These are phyloP conservation scores for Moxostoma hubbsi DNA, from an alignment of 2,797 vertebrate genomes.

Conservation along the genomic window DNA sequence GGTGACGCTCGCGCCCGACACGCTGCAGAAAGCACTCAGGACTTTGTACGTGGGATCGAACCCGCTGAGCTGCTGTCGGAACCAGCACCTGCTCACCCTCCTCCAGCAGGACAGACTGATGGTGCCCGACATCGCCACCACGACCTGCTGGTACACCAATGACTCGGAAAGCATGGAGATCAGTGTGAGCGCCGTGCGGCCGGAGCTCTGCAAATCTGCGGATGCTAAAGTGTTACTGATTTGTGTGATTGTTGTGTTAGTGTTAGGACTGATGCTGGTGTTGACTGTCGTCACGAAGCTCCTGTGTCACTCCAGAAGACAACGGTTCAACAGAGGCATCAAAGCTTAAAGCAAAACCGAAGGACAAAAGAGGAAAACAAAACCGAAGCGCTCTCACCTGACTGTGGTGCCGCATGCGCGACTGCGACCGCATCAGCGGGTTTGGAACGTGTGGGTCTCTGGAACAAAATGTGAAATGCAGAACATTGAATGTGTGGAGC, in stretches of 20 bases:
- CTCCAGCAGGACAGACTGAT: slow-evolving; percentile 80
- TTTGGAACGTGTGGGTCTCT: slow-evolving; percentile 1
- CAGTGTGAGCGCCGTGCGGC: slow-evolving; percentile 74
- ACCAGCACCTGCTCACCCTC: slow-evolving; percentile 82
- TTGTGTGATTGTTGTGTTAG: slow-evolving; percentile 63
- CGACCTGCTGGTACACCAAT: slow-evolving; percentile 78
- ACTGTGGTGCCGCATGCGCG: not conserved
- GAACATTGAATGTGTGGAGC: not conserved
- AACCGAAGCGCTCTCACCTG: slow-evolving; percentile 25
- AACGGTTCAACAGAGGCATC: slow-evolving; percentile 66
- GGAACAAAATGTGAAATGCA: slow-evolving; percentile 11
- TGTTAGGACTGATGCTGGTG: slow-evolving; percentile 48
- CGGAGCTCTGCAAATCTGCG: slow-evolving; percentile 82
- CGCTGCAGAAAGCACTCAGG: slow-evolving; percentile 84
- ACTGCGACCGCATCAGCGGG: not conserved
- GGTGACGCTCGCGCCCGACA: slow-evolving; percentile 80
- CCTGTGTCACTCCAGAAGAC: slow-evolving; percentile 62
- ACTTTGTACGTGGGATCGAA: slow-evolving; percentile 89
- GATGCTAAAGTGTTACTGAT: slow-evolving; percentile 71
- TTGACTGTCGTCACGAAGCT: slow-evolving; percentile 64
- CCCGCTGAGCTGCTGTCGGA: slow-evolving; percentile 90
- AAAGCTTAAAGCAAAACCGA: slow-evolving; percentile 63
- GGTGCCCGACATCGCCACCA: slow-evolving; percentile 78
- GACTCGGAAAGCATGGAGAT: slow-evolving; percentile 77
- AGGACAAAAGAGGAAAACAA: slow-evolving; percentile 21